A percentile compares a stretch with the other conserved stretches of the same genome.
Evolutionary conservation across 2,797 vertebrate species (phyloP).

Genomic region (Dryobates pubescens): DNA sequence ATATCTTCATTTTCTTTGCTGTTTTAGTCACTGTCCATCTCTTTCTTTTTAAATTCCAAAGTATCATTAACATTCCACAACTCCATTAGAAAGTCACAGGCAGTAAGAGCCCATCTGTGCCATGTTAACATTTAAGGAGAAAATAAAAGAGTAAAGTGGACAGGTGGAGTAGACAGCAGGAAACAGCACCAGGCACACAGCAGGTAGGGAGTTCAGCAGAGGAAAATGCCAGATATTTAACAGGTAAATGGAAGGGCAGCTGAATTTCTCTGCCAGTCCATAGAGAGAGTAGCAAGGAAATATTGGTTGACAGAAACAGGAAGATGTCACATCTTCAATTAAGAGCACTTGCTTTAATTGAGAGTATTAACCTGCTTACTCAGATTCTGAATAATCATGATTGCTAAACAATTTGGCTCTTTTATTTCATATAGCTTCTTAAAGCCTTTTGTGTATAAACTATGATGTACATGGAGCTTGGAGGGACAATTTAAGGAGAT

Average conservation of each 20-base stretch:
- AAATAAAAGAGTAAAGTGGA: constrained; percentile 72
- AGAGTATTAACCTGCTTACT: constrained; percentile 48
- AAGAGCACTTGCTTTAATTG: constrained; percentile 3
- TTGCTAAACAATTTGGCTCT: not conserved
- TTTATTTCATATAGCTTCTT: not conserved
- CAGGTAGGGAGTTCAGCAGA: constrained; percentile 60
- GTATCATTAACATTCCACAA: constrained; percentile 67
- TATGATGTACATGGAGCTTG: not conserved
- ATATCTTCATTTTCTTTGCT: constrained; percentile 39
- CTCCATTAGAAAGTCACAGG: constrained; percentile 73
- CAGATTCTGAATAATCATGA: constrained; percentile 7
- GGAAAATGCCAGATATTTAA: constrained; percentile 72
- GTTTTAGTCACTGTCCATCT: not conserved
- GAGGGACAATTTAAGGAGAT: not conserved
- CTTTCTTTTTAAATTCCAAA: constrained; percentile 57
- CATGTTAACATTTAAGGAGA: constrained; percentile 77
- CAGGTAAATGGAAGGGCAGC: constrained; percentile 71
- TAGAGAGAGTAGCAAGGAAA: not conserved
- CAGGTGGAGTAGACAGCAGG: constrained; percentile 78
- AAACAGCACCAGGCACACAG: constrained; percentile 67
- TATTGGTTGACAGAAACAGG: not conserved
- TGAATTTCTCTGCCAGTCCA: constrained; percentile 45
- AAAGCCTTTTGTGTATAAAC: not conserved
- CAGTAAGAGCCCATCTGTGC: constrained; percentile 76
- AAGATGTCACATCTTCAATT: constrained; percentile 23